phyloP scores from a whole-genome alignment of 2,888 invertebrate species.

The Hipparchia semele region DNA sequence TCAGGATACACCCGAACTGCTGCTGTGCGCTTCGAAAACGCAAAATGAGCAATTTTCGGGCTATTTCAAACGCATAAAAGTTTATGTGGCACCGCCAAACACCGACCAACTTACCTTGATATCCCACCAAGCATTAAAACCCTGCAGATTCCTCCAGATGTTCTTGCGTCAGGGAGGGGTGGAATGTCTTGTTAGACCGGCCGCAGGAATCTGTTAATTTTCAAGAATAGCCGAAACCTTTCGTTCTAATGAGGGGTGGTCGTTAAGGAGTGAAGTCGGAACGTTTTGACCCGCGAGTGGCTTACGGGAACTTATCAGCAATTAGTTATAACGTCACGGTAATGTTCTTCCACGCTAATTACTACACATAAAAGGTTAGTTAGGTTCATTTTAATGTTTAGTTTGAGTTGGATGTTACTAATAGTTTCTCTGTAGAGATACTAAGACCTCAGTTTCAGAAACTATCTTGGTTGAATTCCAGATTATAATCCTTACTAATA shows the following conservation, averaged over 20 bases:
- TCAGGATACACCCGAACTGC: slow-evolving; percentile 47
- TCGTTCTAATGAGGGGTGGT: slow-evolving; percentile 70
- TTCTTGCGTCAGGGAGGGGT: slow-evolving; percentile 18
- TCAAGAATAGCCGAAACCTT: slow-evolving; percentile 75
- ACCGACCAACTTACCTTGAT: slow-evolving; percentile 50
- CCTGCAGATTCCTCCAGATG: neutral
- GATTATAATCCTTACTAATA: too few relatives aligned
- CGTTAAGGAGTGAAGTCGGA: slow-evolving; percentile 65
- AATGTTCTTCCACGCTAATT: slow-evolving; percentile 10
- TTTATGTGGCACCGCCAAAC: slow-evolving; percentile 65
- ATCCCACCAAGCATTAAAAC: slow-evolving; percentile 36
- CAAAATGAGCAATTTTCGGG: slow-evolving; percentile 73
- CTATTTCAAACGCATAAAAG: slow-evolving; percentile 75
- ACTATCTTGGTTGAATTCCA: too few relatives aligned
- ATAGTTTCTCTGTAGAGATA: too few relatives aligned
- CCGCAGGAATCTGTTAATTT: slow-evolving; percentile 67
- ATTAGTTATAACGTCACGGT: slow-evolving; percentile 48
- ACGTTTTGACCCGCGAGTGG: slow-evolving; percentile 50
- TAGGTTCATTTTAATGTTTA: slow-evolving; percentile 1
- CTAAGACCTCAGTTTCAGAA: too few relatives aligned
- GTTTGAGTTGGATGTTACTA: neutral
- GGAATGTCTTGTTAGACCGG: slow-evolving; percentile 50
- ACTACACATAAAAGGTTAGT: neutral
- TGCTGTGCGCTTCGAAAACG: slow-evolving; percentile 62
- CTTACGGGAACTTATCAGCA: slow-evolving; percentile 49